phyloP scores from a whole-genome alignment of 1,140 invertebrate species.

The Drosophila navojoa region DNA sequence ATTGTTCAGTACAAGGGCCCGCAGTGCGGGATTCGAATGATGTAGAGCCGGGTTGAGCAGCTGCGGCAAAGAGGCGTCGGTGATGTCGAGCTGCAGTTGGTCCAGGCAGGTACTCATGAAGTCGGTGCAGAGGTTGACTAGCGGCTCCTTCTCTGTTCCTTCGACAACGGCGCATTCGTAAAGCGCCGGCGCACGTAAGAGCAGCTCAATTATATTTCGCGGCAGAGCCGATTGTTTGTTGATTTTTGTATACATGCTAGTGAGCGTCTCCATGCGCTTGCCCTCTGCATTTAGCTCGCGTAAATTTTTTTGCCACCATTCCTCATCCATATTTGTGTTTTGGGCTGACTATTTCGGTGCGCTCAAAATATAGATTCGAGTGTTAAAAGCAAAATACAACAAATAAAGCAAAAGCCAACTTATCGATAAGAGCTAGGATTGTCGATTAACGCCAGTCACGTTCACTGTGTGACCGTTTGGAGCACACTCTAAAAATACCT shows the following conservation, averaged over 20 bases:
- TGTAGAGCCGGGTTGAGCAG: slow-evolving; percentile 85
- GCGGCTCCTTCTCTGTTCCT: slow-evolving; percentile 17
- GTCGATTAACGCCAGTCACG: slow-evolving; percentile 18
- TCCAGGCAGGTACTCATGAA: slow-evolving; percentile 86
- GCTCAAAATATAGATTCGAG: background rate
- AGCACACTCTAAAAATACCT: background rate
- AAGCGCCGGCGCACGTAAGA: slow-evolving; percentile 80
- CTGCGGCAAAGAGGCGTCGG: slow-evolving; percentile 76
- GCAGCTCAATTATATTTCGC: slow-evolving; percentile 56
- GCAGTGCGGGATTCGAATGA: slow-evolving; percentile 84
- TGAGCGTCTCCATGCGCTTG: slow-evolving; percentile 78
- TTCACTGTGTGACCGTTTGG: slow-evolving; percentile 14
- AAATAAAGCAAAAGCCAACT: background rate
- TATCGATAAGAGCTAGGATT: slow-evolving; percentile 2
- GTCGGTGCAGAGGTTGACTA: slow-evolving; percentile 86
- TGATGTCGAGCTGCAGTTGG: slow-evolving; percentile 85
- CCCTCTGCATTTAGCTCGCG: slow-evolving; percentile 77
- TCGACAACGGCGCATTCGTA: slow-evolving; percentile 81
- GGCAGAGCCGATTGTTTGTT: slow-evolving; percentile 64
- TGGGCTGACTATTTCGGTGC: background rate
- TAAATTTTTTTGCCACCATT: slow-evolving; percentile 83
- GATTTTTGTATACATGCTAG: slow-evolving; percentile 31
- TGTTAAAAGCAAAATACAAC: background rate
- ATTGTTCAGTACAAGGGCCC: slow-evolving; percentile 85
- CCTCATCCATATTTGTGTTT: slow-evolving; percentile 69